These are phyloP conservation scores for Poeciliopsis presidionis DNA, from an alignment of 2,797 vertebrate species.

Conservation along the genomic window DNA sequence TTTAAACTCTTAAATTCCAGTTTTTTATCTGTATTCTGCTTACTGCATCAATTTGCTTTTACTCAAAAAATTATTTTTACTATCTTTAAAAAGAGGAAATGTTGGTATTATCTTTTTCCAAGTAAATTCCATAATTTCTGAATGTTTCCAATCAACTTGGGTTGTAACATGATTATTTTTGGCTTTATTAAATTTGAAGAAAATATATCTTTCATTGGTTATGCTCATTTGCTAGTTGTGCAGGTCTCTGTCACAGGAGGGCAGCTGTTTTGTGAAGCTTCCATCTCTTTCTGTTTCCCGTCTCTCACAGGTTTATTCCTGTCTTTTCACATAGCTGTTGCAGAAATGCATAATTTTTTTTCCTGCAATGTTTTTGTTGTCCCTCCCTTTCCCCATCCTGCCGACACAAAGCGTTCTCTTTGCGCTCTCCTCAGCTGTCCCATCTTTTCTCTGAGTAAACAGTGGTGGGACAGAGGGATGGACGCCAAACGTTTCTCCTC, in stretches of 20 bases:
- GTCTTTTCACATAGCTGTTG: conserved; percentile 1
- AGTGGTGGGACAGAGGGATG: conserved; percentile 9
- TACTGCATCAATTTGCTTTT: not conserved
- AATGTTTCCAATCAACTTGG: not conserved
- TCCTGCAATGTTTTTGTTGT: conserved; percentile 13
- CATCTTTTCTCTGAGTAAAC: conserved; percentile 24
- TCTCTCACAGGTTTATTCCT: conserved; percentile 1
- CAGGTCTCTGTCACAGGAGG: not conserved
- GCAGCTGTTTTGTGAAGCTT: not conserved
- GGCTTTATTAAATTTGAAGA: not conserved
- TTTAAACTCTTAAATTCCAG: not conserved
- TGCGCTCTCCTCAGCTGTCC: not conserved
- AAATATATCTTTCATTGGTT: not conserved
- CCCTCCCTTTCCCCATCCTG: not conserved
- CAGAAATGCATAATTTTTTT: conserved; percentile 13
- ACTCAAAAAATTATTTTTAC: too few relatives aligned
- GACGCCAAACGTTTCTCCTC: conserved; percentile 44
- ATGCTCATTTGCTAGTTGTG: not conserved
- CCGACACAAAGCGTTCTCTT: conserved; percentile 1
- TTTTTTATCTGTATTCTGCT: not conserved
- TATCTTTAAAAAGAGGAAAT: not conserved
- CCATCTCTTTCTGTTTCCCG: not conserved
- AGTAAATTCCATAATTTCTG: not conserved
- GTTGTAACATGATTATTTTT: not conserved
- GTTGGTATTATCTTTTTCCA: not conserved